These are phyloP conservation scores for Tenthredo mesomela DNA, from an alignment of 2,888 invertebrate species.

Conservation along the genomic window DNA sequence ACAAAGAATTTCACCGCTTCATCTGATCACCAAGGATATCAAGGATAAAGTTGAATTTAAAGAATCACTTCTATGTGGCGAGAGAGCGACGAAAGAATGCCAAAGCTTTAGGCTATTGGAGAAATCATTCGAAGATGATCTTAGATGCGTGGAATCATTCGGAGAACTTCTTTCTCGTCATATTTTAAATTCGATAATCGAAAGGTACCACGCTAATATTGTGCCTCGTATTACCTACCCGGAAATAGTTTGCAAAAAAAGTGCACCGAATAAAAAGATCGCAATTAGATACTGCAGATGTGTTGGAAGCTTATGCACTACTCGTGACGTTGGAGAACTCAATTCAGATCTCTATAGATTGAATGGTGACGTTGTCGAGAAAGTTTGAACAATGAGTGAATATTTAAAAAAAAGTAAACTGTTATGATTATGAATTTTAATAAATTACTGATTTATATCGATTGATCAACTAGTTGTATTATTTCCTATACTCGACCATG, in stretches of 20 bases:
- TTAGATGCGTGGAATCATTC: conserved; percentile 14
- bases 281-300: conserved; percentile 41
- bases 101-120: neutral
- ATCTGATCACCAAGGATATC: neutral
- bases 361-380: neutral
- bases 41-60: neutral
- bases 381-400: neutral
- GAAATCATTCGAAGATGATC: neutral
- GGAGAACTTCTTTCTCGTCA: conserved; percentile 30
- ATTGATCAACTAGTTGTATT: neutral
- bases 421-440: neutral
- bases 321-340: conserved; percentile 7
- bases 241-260: conserved; percentile 36
- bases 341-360: conserved; percentile 12
- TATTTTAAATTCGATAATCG: conserved; percentile 32
- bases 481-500: neutral
- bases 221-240: conserved; percentile 29
- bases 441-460: neutral
- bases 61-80: neutral
- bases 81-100: neutral
- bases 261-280: neutral
- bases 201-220: neutral
- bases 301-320: conserved; percentile 33
- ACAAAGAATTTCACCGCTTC: neutral
- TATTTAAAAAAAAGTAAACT: neutral